A percentile compares a stretch with the other conserved stretches of the same genome.
Evolutionary conservation across 2,113 vertebrate genomes (phyloP).

Genomic region (Chinchilla lanigera): DNA sequence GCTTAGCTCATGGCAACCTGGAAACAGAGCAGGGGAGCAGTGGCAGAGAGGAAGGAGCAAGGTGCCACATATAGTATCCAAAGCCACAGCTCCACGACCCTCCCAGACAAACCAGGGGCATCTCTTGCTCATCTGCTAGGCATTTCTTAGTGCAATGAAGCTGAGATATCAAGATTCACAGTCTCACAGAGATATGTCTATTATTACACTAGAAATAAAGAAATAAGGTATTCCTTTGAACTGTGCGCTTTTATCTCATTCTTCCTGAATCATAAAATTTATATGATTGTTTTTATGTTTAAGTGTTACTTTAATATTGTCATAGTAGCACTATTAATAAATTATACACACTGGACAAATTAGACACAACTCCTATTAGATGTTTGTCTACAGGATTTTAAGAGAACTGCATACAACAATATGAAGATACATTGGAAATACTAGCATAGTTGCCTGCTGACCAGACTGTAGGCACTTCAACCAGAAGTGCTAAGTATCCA

Average conservation of each 20-base stretch:
- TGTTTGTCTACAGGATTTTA: not conserved
- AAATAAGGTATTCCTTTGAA: not conserved
- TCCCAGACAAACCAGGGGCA: not conserved
- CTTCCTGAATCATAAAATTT: not conserved
- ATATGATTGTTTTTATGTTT: not conserved
- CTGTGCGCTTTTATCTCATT: not conserved
- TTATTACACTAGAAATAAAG: not conserved
- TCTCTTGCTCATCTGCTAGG: not conserved
- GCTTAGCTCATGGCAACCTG: not conserved
- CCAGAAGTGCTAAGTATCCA: not conserved
- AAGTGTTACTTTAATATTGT: not conserved
- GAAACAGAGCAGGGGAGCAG: not conserved
- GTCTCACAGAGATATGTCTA: not conserved
- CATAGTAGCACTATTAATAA: not conserved
- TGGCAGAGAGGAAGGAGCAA: not conserved
- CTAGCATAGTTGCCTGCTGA: rapidly evolving
- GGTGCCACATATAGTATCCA: not conserved
- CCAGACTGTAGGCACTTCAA: not conserved
- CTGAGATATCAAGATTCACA: not conserved
- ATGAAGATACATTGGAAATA: not conserved
- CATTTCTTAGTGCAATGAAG: not conserved
- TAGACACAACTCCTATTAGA: not conserved
- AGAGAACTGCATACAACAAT: not conserved
- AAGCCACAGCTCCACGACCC: not conserved
- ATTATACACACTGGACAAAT: not conserved